Evolutionary conservation across 2,797 vertebrate genomes (phyloP).

Genomic region (Meriones psammophilus): DNA sequence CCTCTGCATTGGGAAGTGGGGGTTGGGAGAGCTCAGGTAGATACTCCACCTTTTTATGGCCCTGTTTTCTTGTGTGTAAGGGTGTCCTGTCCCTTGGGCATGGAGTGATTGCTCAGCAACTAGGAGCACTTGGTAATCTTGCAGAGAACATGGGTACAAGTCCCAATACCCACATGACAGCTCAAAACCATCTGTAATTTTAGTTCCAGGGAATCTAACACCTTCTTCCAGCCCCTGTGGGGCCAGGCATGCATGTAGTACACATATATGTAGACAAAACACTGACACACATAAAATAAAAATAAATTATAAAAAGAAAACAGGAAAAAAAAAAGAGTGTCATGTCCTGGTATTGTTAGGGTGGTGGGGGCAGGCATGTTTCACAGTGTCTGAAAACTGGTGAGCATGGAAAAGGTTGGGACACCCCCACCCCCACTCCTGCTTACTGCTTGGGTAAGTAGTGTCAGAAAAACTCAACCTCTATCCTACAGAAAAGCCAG

Average conservation of each 20-base stretch:
- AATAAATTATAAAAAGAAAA: background rate
- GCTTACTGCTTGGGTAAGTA: background rate
- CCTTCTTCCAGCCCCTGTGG: background rate
- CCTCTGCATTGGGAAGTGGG: background rate
- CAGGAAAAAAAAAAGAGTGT: too few relatives aligned
- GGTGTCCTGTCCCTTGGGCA: background rate
- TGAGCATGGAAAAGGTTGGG: background rate
- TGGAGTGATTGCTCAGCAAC: background rate
- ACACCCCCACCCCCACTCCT: background rate
- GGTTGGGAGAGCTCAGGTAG: background rate
- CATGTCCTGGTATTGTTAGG: too few relatives aligned
- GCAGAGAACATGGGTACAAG: background rate
- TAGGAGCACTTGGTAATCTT: background rate
- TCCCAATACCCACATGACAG: background rate
- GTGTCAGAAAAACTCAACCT: background rate
- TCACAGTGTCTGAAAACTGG: background rate
- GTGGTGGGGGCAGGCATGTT: background rate
- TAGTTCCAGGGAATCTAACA: background rate
- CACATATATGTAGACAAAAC: background rate
- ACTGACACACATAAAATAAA: background rate
- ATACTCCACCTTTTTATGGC: background rate
- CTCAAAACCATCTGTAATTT: background rate
- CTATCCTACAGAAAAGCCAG: background rate
- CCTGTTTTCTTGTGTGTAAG: background rate
- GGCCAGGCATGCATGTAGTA: background rate